A percentile compares a stretch with the other conserved stretches of the same genome.
Conservation (phyloP, 2,113 vertebrate genomes). For the Hepsetus odoe region DNA sequence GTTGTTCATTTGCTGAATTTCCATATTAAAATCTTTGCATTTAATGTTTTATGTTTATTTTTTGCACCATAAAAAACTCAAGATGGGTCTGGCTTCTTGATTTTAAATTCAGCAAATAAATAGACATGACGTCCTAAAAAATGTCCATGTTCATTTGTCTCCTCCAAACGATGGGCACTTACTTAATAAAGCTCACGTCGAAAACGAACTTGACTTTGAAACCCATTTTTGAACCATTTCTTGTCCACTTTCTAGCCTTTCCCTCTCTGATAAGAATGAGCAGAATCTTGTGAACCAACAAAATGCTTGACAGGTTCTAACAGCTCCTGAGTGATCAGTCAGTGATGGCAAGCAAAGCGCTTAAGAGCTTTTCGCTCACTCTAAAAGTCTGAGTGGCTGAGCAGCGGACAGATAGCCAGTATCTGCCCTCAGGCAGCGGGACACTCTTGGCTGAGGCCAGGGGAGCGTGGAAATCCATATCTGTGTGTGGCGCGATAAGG, state of each 20-base stretch:
- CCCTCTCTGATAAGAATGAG: neutral
- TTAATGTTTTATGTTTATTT: too few species aligned
- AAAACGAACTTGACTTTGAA: too few species aligned
- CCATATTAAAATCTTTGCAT: too few species aligned
- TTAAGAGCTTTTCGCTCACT: neutral
- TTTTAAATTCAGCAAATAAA: too few species aligned
- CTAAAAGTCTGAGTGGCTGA: slow-evolving; percentile 2
- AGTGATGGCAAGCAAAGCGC: neutral
- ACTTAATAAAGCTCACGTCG: too few species aligned
- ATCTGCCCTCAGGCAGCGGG: slow-evolving; percentile 5
- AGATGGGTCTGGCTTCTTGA: too few species aligned
- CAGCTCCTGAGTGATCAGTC: neutral
- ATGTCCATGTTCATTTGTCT: too few species aligned
- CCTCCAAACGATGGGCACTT: neutral
- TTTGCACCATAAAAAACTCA: too few species aligned
- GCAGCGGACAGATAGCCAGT: slow-evolving; percentile 24
- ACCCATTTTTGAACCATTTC: too few species aligned
- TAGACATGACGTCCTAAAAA: too few species aligned
- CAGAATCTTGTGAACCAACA: neutral
- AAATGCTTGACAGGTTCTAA: neutral
- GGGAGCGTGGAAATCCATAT: slow-evolving; percentile 34
- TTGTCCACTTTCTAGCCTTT: neutral
- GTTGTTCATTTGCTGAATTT: too few species aligned
- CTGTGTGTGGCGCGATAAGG: slow-evolving; percentile 42
- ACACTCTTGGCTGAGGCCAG: neutral